Evolutionary conservation across 2,888 invertebrate genomes (phyloP).

Genomic region (Tanytarsus gracilentus): DNA sequence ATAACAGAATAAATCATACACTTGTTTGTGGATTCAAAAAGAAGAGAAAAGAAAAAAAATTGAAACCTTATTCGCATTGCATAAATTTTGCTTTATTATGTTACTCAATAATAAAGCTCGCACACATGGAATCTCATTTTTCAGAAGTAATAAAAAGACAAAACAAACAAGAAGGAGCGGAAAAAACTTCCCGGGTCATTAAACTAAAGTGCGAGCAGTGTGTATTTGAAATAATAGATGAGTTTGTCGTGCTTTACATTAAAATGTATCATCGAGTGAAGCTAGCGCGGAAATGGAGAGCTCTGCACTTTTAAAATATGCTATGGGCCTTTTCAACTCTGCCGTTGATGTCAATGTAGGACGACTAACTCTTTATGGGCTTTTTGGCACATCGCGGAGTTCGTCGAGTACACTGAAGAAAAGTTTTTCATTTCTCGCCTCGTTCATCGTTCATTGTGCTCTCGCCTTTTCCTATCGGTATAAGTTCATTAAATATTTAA

Average conservation of each 20-base stretch:
- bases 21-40: too few species aligned
- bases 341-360: background rate
- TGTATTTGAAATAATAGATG: too few species aligned
- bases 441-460: too few species aligned
- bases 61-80: background rate
- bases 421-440: too few species aligned
- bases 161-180: slow-evolving; percentile 1
- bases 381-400: background rate
- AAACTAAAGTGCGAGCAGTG: slow-evolving; percentile 7
- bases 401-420: too few species aligned
- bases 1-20: too few species aligned
- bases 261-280: background rate
- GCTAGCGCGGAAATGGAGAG: background rate
- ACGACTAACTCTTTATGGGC: slow-evolving; percentile 6
- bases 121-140: slow-evolving; percentile 12
- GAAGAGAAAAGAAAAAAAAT: too few species aligned
- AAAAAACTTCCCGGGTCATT: slow-evolving; percentile 27
- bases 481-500: too few species aligned
- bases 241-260: slow-evolving; percentile 24
- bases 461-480: too few species aligned
- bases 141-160: background rate
- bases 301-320: background rate
- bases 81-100: slow-evolving; percentile 3
- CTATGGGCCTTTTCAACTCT: too few species aligned
- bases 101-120: background rate